Percentiles rank a stretch among this genome's conserved stretches.
These are phyloP conservation scores for Atlantisia rogersi DNA, from an alignment of 2,113 vertebrate genomes.

Conservation along the genomic window DNA sequence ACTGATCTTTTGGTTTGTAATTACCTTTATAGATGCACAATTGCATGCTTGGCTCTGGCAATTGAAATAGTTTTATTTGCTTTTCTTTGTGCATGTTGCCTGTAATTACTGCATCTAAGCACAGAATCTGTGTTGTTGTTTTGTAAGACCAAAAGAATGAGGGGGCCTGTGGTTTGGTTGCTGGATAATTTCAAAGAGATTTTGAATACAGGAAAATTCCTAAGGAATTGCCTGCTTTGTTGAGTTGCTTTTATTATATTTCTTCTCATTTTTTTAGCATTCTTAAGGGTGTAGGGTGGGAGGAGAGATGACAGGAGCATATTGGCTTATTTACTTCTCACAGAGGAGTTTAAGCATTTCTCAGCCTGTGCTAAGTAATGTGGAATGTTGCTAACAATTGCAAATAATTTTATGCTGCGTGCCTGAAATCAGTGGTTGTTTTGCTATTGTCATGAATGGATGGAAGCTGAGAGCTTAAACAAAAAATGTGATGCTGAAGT, in stretches of 20 bases:
- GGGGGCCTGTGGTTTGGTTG: slow-evolving; percentile 35
- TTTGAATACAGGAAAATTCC: slow-evolving; percentile 53
- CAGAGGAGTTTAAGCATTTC: slow-evolving; percentile 41
- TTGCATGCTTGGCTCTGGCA: slow-evolving; percentile 34
- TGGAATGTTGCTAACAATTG: slow-evolving; percentile 47
- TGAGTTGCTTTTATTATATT: slow-evolving; percentile 13
- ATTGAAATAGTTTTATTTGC: slow-evolving; percentile 46
- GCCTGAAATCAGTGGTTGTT: background rate
- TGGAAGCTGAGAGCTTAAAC: background rate
- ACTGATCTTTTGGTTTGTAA: slow-evolving; percentile 45
- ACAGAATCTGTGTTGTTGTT: slow-evolving; percentile 36
- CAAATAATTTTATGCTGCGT: background rate
- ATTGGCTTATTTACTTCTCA: slow-evolving; percentile 36
- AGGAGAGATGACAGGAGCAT: background rate
- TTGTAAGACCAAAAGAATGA: slow-evolving; percentile 20
- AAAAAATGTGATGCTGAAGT: background rate
- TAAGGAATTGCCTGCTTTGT: slow-evolving; percentile 47
- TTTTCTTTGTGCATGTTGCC: slow-evolving; percentile 39
- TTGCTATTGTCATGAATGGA: slow-evolving; percentile 4
- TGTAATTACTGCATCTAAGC: slow-evolving; percentile 42
- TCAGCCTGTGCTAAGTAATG: background rate
- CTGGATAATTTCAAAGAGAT: slow-evolving; percentile 61
- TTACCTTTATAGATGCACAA: slow-evolving; percentile 45
- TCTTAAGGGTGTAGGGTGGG: background rate
- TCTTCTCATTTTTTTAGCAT: background rate